These are phyloP conservation scores for Temnothorax ravouxi DNA, from an alignment of 2,888 invertebrate genomes.

Conservation along the genomic window DNA sequence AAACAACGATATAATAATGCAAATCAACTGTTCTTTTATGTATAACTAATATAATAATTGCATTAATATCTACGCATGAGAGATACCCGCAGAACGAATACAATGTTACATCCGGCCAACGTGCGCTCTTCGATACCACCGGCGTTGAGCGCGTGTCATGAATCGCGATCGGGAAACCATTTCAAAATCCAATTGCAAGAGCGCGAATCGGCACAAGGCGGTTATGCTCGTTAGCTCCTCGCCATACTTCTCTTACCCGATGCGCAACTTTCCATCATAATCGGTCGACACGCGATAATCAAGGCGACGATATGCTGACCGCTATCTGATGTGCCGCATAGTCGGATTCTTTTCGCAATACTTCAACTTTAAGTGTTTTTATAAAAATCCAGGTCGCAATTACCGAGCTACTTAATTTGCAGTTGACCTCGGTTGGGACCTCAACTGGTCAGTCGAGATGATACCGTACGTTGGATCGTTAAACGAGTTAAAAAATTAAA, in stretches of 20 bases:
- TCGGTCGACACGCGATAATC: constrained; percentile 52
- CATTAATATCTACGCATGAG: constrained; percentile 50
- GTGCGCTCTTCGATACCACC: constrained; percentile 31
- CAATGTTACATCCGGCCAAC: constrained; percentile 69
- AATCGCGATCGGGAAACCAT: constrained; percentile 77
- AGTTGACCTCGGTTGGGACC: neutral
- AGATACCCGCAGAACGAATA: constrained; percentile 48
- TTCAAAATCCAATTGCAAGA: constrained; percentile 79
- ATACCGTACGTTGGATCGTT: neutral
- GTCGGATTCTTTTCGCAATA: constrained; percentile 32
- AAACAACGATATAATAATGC: neutral
- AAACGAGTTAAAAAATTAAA: neutral
- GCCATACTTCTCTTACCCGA: constrained; percentile 33
- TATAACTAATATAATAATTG: constrained; percentile 48
- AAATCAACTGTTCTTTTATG: neutral
- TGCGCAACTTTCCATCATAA: constrained; percentile 56
- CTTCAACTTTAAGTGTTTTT: neutral
- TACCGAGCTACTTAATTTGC: constrained; percentile 7
- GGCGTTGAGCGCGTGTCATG: constrained; percentile 70
- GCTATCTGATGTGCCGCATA: constrained; percentile 32
- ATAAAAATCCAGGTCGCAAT: neutral
- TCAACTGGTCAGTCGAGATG: neutral
- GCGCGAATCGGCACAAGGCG: constrained; percentile 80
- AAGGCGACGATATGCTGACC: constrained; percentile 7
- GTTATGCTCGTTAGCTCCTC: constrained; percentile 78